Conservation (phyloP, 2,888 invertebrate species). For the Nipponacmea schrenckii region DNA sequence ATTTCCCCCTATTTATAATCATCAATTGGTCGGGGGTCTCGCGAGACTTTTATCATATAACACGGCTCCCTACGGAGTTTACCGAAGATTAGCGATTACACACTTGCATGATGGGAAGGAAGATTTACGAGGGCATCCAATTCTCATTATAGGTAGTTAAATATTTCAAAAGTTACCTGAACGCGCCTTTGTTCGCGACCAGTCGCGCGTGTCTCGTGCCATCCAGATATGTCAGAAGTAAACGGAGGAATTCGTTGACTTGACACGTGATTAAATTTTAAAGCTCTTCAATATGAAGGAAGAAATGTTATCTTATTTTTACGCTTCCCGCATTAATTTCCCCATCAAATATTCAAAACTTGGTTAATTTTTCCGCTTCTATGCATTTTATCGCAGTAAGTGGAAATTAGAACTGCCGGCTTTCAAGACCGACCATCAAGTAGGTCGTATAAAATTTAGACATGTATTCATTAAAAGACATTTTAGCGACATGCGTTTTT, state of each 20-base stretch:
- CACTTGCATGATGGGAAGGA: conserved; percentile 7
- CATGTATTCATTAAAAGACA: no score
- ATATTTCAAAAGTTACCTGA: conserved; percentile 8
- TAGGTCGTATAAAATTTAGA: no score
- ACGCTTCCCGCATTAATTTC: not conserved
- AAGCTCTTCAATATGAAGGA: not conserved
- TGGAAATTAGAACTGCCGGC: no score
- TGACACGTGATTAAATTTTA: not conserved
- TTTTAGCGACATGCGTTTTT: no score
- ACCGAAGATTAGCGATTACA: conserved; percentile 8
- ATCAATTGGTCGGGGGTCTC: conserved; percentile 2
- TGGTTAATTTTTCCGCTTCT: no score
- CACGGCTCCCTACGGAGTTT: conserved; percentile 8
- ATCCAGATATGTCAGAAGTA: conserved; percentile 3
- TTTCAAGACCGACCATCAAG: no score
- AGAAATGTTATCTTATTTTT: not conserved
- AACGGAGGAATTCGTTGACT: not conserved
- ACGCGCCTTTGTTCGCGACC: not conserved
- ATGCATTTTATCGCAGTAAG: no score
- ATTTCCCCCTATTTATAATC: not conserved
- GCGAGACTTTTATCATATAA: not conserved
- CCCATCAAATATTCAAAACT: no score
- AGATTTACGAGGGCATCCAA: conserved; percentile 4
- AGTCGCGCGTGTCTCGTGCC: not conserved
- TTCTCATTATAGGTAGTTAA: conserved; percentile 6